Evolutionary conservation across 2,113 vertebrate species (phyloP), one percentile per base, ranked within the genome.

Genomic region (Numenius arquata): DNA sequence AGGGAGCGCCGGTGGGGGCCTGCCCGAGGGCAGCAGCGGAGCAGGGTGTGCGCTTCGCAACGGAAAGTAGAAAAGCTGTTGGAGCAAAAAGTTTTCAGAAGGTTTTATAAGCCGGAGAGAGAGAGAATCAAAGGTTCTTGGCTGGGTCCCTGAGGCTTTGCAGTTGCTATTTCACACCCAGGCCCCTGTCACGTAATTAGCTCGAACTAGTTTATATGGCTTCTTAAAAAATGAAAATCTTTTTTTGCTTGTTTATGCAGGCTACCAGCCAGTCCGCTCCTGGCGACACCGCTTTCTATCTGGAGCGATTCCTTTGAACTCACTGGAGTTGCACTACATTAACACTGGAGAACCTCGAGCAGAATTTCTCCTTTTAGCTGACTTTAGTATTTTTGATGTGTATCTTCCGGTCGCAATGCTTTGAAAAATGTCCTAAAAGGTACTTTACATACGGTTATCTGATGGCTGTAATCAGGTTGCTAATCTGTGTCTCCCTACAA

Each of bases 121-220:
- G 79, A 53, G 27, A 18, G 29, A 95, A 96, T 93, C 76, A 81
- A 92, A 96, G 88, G 47, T 25, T 5, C 73, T 65, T 68, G 90
- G 73, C 85, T 30, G 2, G 0, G 7, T 73, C 83, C 88, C 70
- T 2, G 92, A 84, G 92, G 96, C 86, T 93, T 90, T 61, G 93
- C 95, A 55, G 83, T 93, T 77, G 65, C 79, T 86, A 8, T 95
- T 95, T 97, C 95, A 84, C 96, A 89, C 96, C 92, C 88, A 76
- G 95, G 65, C 76, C 92, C 68, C 92, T 53, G 80, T 81, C 89
- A 83, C 19, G 2, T 89, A 90, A 95, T 97, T 90, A 96, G 85
- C 88, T 30, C 18, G 11, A 38, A 26, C 65, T 72, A 36, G 41
- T 87, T 92, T 81, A 40, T 61, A 2, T 21, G 83, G 76, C 68